phyloP scores from a whole-genome alignment of 2,888 invertebrate species.

The Neoaliturus tenellus region DNA sequence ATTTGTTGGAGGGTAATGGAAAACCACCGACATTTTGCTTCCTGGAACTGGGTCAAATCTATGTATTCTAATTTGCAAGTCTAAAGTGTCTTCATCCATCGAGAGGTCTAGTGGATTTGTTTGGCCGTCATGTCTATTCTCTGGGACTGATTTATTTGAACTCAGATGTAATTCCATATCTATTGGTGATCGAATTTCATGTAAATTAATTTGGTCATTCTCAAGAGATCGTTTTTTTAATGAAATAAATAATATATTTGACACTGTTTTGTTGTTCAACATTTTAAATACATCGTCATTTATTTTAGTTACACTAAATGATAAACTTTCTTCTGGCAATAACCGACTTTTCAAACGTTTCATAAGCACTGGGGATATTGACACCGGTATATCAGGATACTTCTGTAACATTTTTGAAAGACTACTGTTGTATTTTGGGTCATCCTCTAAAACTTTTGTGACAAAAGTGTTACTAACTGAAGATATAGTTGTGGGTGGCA shows the following conservation, averaged over 20 bases:
- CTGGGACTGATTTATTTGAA: background rate
- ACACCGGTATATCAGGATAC: background rate
- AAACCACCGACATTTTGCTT: background rate
- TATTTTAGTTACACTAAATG: background rate
- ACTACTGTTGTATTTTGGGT: background rate
- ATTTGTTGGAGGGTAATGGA: background rate
- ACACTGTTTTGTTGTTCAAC: background rate
- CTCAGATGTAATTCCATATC: background rate
- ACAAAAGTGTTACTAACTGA: background rate
- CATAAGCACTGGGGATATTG: background rate
- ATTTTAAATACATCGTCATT: background rate
- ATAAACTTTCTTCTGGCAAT: background rate
- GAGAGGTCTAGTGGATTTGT: background rate
- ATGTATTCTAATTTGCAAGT: background rate
- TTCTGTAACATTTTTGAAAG: background rate
- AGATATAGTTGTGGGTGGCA: background rate
- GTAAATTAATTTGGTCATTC: background rate
- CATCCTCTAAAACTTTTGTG: background rate
- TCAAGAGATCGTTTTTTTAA: background rate
- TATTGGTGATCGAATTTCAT: background rate
- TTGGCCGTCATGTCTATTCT: background rate
- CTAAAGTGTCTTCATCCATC: background rate
- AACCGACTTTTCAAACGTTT: background rate
- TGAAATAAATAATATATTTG: background rate
- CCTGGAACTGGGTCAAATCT: background rate